These are phyloP conservation scores for Exaiptasia diaphana DNA, from an alignment of 64 coral and sea anemone genomes.

Conservation along the genomic window DNA sequence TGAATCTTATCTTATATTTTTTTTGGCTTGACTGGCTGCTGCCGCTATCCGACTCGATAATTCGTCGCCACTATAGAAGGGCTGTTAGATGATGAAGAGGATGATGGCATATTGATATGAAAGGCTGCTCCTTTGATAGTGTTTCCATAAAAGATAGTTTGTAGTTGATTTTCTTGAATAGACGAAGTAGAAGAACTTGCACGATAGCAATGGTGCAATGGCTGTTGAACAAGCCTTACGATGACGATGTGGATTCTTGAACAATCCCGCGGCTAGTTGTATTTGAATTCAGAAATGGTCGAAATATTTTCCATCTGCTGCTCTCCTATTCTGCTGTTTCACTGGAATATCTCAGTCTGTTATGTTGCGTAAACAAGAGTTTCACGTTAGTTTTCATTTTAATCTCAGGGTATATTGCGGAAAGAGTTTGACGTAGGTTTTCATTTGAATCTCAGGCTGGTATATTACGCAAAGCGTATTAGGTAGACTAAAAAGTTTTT, in stretches of 20 bases:
- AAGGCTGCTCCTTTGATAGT: conserved; percentile 5
- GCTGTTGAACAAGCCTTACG: not conserved
- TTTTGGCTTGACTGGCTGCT: conserved; percentile 1
- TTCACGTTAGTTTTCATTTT: no score
- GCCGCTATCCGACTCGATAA: not conserved
- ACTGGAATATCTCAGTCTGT: no score
- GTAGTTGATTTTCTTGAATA: conserved; percentile 25
- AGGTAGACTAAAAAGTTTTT: no score
- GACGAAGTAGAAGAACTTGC: conserved; percentile 18
- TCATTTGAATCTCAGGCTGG: no score
- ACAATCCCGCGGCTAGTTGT: not conserved
- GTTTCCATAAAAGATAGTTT: conserved; percentile 37
- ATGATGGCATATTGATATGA: conserved; percentile 5
- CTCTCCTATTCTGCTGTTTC: no score
- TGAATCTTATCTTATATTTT: not conserved
- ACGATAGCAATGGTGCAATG: conserved; percentile 4
- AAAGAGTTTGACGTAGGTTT: no score
- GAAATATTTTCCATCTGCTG: conserved; percentile 4
- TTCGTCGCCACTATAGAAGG: not conserved
- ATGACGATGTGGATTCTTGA: not conserved
- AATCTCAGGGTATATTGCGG: no score
- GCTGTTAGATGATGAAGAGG: not conserved
- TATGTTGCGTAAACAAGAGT: no score
- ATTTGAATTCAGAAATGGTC: not conserved
- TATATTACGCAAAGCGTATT: no score